Base-by-base conservation (phyloP, 2,888 invertebrate genomes). In the Eueremaeus valkanovi region DNA sequence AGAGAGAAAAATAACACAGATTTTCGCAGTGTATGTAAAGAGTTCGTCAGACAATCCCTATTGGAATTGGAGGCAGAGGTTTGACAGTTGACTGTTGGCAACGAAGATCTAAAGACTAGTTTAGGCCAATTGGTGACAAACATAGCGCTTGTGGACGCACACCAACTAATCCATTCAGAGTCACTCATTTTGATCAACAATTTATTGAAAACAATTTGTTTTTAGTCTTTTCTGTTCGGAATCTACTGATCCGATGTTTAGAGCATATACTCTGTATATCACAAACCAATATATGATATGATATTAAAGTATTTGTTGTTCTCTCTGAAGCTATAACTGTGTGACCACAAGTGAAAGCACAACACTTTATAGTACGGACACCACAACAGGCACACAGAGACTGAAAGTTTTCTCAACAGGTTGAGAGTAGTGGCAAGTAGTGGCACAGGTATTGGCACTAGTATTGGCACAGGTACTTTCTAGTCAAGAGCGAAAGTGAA, bases 61-160 rank as follows among this genome's bases (percentile, higher is more conserved):
- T 42, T 72, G 13, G 29, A n/a, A n/a, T n/a, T n/a, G n/a, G n/a
- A n/a, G n/a, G n/a, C 1, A 24, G 24, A 27, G 27, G 27, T 33
- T 63, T 33, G 63, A 63, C 63, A 33, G 33, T 63, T 63, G n/a
- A n/a, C 3, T 31, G 33, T 63, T 63, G 31, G 31, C n/a, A 5
- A 18, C n/a, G 42, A 68, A 40, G 68, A 68, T 42, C 68, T 68
- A 36, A 68, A 68, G 68, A 68, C 68, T 68, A 68, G 68, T 68
- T 68, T 68, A 24, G 68, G 68, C 68, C 68, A 68, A 68, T 68
- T 36, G 68, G 40, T 6, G 1, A 40, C 27, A 68, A 68, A 68
- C 36, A 33, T 36, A 68, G 40, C 3, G 68, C 68, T n/a, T 8
- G 55, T 55, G 27, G 24, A 24, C 24, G 68, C 33, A n/a, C 36